Conservation (phyloP, 30 jellyfish, hydroid and myxozoan genomes). For the Cassiopea xamachana region DNA sequence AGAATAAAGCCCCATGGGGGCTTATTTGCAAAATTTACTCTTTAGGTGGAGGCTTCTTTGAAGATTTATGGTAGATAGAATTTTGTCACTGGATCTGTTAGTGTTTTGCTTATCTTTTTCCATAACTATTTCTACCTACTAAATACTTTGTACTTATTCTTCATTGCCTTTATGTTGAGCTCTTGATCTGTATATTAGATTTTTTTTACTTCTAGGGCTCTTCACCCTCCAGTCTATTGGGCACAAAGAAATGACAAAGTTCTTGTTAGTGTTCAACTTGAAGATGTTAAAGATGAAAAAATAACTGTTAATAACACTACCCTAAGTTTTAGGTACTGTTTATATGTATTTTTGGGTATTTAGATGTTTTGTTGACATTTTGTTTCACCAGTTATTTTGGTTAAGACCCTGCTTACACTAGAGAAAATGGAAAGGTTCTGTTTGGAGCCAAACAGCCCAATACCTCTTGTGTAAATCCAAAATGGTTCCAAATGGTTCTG, state of each 20-base stretch:
- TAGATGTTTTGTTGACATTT: not conserved
- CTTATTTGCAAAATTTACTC: no score
- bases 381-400: not conserved
- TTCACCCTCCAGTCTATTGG: constrained; percentile 88
- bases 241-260: constrained; percentile 90
- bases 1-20: no score
- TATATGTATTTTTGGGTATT: not conserved
- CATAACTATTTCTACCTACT: not conserved
- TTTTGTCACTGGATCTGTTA: no score
- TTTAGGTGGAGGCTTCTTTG: no score
- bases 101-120: not conserved
- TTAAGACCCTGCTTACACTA: no score
- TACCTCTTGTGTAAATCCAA: no score
- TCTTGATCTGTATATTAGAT: not conserved
- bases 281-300: constrained; percentile 88
- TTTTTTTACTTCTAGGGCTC: constrained; percentile 25
- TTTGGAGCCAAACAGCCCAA: no score
- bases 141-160: not conserved
- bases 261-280: constrained; percentile 90
- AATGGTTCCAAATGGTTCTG: no score
- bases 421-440: no score
- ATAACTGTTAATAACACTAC: constrained; percentile 75
- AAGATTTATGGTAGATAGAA: no score
- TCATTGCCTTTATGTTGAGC: not conserved
- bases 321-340: constrained; percentile 80